Evolutionary conservation across 1,140 invertebrate genomes (phyloP).

Genomic region (Drosophila pseudoobscura): DNA sequence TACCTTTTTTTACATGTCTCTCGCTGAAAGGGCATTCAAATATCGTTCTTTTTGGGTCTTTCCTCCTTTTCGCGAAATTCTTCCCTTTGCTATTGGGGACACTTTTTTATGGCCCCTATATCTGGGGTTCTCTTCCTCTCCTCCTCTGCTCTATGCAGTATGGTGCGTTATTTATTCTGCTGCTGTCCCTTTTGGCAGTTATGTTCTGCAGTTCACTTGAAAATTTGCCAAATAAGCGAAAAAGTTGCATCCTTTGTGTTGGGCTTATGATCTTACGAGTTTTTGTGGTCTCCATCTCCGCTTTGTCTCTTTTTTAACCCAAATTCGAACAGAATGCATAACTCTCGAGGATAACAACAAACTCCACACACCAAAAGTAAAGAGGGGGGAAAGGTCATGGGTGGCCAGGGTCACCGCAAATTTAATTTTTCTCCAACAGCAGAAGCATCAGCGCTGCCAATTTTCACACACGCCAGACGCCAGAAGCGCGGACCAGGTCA

Average conservation of each 20-base stretch:
- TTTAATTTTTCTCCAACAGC: slow-evolving; percentile 35
- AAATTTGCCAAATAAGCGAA: slow-evolving; percentile 76
- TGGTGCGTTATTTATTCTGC: slow-evolving; percentile 54
- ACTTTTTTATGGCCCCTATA: too few relatives aligned
- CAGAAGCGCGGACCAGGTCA: too few relatives aligned
- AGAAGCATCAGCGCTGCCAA: too few relatives aligned
- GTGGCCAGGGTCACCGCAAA: slow-evolving; percentile 12
- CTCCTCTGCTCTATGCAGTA: slow-evolving; percentile 3
- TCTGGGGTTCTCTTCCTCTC: neutral
- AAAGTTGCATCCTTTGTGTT: slow-evolving; percentile 54
- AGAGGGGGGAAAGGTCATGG: neutral
- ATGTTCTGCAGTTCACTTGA: slow-evolving; percentile 52
- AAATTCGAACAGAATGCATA: slow-evolving; percentile 62
- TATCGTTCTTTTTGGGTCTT: too few relatives aligned
- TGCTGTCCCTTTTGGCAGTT: slow-evolving; percentile 61
- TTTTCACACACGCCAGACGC: too few relatives aligned
- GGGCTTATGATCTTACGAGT: neutral
- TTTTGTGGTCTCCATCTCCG: neutral
- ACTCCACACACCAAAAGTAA: slow-evolving; percentile 36
- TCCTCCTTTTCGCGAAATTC: neutral
- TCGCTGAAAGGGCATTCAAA: too few relatives aligned
- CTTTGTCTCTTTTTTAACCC: slow-evolving; percentile 55
- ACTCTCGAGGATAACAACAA: too few relatives aligned
- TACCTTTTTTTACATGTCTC: too few relatives aligned
- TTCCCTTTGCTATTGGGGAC: too few relatives aligned